Evolutionary conservation across 2,113 vertebrate genomes (phyloP).

Genomic region (Ornithorhynchus anatinus): DNA sequence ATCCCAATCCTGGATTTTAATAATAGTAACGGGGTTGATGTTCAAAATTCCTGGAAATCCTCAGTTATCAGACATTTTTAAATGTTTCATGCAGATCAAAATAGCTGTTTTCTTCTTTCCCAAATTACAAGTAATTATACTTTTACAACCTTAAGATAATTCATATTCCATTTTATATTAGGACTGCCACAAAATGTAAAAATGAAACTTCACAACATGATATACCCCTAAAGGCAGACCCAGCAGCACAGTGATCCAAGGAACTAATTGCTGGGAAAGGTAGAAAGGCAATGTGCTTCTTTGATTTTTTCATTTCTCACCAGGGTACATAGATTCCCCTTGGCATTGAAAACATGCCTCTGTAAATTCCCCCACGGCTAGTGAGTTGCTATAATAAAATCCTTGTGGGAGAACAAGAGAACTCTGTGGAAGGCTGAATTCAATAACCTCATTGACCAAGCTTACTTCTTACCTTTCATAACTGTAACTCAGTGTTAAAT

Average conservation of each 20-base stretch:
- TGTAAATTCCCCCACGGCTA: not conserved
- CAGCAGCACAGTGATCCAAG: not conserved
- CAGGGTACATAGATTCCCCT: not conserved
- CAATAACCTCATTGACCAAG: not conserved
- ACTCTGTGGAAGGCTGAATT: not conserved
- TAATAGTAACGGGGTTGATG: conserved; percentile 43
- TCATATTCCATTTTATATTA: too few relatives aligned
- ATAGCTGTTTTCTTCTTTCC: conserved; percentile 31
- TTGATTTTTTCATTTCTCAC: not conserved
- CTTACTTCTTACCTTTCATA: not conserved
- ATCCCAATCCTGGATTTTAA: conserved; percentile 31
- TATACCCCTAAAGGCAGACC: not conserved
- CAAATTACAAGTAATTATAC: too few relatives aligned
- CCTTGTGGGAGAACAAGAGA: not conserved
- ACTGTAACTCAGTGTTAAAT: not conserved
- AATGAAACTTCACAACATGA: not conserved
- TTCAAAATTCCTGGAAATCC: conserved; percentile 44
- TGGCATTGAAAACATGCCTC: not conserved
- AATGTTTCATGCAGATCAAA: conserved; percentile 27
- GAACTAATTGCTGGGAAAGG: not conserved
- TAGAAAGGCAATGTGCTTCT: not conserved
- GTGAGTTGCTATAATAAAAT: conserved; percentile 9
- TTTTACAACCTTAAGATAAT: too few relatives aligned
- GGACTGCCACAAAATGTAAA: not conserved
- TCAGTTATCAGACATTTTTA: conserved; percentile 37